Evolutionary conservation across 2,888 invertebrate species (phyloP).

Genomic region (Hirudinaria manillensis): DNA sequence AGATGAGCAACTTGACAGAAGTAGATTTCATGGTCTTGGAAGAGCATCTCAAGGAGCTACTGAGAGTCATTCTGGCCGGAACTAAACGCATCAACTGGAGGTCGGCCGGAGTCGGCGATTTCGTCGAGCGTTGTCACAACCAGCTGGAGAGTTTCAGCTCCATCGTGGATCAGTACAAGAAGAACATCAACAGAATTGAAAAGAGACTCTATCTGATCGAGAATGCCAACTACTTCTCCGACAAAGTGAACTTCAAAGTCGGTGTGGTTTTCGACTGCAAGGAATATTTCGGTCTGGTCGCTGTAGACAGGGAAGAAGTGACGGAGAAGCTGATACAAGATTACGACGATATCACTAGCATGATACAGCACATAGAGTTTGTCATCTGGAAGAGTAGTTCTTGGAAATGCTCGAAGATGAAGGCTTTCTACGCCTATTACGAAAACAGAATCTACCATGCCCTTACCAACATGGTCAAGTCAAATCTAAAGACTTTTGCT

Average conservation of each 20-base stretch:
- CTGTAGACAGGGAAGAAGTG: slow-evolving; percentile 65
- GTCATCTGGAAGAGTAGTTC: slow-evolving; percentile 73
- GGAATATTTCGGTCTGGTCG: slow-evolving; percentile 68
- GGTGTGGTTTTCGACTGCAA: slow-evolving; percentile 51
- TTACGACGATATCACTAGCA: slow-evolving; percentile 74
- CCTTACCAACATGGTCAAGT: slow-evolving; percentile 62
- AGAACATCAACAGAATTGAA: slow-evolving; percentile 54
- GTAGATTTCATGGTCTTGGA: slow-evolving; percentile 64
- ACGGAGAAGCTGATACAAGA: slow-evolving; percentile 65
- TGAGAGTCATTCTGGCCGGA: slow-evolving; percentile 64
- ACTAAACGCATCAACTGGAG: slow-evolving; percentile 78
- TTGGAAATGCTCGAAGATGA: slow-evolving; percentile 69
- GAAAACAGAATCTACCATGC: slow-evolving; percentile 71
- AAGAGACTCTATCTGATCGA: slow-evolving; percentile 50
- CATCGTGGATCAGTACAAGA: slow-evolving; percentile 54
- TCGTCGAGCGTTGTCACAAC: slow-evolving; percentile 60
- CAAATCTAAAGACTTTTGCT: slow-evolving; percentile 69
- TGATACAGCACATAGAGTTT: slow-evolving; percentile 77
- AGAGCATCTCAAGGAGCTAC: slow-evolving; percentile 50
- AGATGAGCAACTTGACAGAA: slow-evolving; percentile 63
- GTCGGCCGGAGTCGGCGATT: slow-evolving; percentile 73
- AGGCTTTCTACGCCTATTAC: slow-evolving; percentile 73
- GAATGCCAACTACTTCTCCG: slow-evolving; percentile 50
- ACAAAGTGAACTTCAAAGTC: slow-evolving; percentile 45
- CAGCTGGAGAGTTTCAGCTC: slow-evolving; percentile 48